Evolutionary conservation across 2,888 invertebrate genomes (phyloP).

Genomic region (Agapetus fuscipes): DNA sequence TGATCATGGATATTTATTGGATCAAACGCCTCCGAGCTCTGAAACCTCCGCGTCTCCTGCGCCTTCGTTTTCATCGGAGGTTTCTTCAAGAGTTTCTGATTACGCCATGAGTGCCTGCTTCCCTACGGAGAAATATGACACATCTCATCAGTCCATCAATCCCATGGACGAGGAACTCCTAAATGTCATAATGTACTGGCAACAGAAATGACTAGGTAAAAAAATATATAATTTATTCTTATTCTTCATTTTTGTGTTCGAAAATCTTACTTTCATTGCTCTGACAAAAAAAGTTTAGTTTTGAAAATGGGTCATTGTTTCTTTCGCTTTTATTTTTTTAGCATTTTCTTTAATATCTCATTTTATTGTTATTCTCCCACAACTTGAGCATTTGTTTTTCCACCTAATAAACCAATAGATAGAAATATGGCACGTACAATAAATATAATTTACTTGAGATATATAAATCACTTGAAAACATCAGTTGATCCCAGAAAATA

Average conservation of each 20-base stretch:
- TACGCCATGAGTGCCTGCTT: constrained; percentile 37
- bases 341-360: too few relatives aligned
- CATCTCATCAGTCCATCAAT: constrained; percentile 26
- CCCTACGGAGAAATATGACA: constrained; percentile 43
- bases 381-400: too few relatives aligned
- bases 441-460: too few relatives aligned
- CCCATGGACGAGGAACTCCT: constrained; percentile 81
- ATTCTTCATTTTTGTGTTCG: not conserved
- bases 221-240: not conserved
- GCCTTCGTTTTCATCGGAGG: constrained; percentile 53
- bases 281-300: too few relatives aligned
- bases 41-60: constrained; percentile 65
- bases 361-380: too few relatives aligned
- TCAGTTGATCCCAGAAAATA: too few relatives aligned
- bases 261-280: too few relatives aligned
- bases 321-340: too few relatives aligned
- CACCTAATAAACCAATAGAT: too few relatives aligned
- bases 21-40: constrained; percentile 50
- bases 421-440: too few relatives aligned
- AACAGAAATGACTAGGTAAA: constrained; percentile 48
- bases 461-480: too few relatives aligned
- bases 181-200: constrained; percentile 80
- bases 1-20: constrained; percentile 44
- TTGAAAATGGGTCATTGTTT: too few relatives aligned
- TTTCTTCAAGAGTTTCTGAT: constrained; percentile 50